Percentiles rank a stretch among this genome's conserved stretches.
Conservation (phyloP, 1,140 invertebrate species). For the Drosophila rufa region DNA sequence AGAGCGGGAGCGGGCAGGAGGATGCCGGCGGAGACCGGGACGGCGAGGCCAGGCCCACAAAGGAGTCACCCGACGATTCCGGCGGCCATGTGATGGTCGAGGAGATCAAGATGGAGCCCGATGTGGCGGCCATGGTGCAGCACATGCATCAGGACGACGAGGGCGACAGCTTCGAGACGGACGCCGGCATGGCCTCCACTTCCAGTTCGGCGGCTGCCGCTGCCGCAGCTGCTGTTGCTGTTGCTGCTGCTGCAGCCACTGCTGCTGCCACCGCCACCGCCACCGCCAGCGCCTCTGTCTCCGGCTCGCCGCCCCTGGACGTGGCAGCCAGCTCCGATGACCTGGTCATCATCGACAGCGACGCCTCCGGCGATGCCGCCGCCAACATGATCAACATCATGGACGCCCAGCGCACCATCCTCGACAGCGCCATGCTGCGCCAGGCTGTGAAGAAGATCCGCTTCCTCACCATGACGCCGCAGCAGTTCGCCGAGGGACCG, state of each 20-base stretch:
- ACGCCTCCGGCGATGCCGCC: constrained; percentile 64
- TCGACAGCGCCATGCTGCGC: constrained; percentile 67
- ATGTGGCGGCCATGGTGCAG: constrained; percentile 78
- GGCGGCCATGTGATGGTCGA: constrained; percentile 55
- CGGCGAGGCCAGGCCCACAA: constrained; percentile 10
- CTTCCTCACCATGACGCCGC: constrained; percentile 91
- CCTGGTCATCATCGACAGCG: constrained; percentile 77
- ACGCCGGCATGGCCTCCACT: constrained; percentile 19
- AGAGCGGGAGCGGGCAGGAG: constrained; percentile 5
- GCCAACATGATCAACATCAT: constrained; percentile 73
- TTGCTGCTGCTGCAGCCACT: neutral
- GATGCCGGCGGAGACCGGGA: constrained; percentile 3
- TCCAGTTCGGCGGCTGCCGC: constrained; percentile 21
- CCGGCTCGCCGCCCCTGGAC: constrained; percentile 14
- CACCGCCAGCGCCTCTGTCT: neutral
- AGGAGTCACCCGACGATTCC: constrained; percentile 11
- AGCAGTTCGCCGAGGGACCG: constrained; percentile 92
- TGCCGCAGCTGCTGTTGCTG: constrained; percentile 3
- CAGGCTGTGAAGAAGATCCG: constrained; percentile 89
- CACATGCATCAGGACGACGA: constrained; percentile 75
- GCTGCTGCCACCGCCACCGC: neutral
- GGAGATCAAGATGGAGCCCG: constrained; percentile 83
- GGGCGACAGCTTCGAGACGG: constrained; percentile 45
- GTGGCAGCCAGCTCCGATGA: constrained; percentile 47
- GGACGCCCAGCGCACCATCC: constrained; percentile 74